Evolutionary conservation across 2,113 vertebrate genomes (phyloP).

Genomic region (Scomber colias): DNA sequence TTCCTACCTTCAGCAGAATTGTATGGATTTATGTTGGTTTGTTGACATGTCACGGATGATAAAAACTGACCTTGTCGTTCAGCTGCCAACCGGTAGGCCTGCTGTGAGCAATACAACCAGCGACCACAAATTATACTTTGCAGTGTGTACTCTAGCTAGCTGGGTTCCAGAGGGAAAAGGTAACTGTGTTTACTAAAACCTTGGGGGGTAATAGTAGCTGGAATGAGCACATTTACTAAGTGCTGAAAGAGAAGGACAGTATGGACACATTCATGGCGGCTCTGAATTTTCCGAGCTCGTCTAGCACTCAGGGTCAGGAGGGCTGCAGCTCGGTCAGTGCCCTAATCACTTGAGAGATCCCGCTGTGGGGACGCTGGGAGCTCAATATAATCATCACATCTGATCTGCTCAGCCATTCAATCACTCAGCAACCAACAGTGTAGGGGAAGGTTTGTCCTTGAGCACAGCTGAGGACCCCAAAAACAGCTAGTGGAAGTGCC

Average conservation of each 20-base stretch:
- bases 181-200: slow-evolving; percentile 56
- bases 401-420: slow-evolving; percentile 66
- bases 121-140: slow-evolving; percentile 63
- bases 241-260: slow-evolving; percentile 58
- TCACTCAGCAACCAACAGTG: slow-evolving; percentile 68
- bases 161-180: slow-evolving; percentile 52
- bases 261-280: slow-evolving; percentile 43
- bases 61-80: slow-evolving; percentile 36
- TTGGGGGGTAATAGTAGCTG: slow-evolving; percentile 9
- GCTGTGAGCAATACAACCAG: slow-evolving; percentile 41
- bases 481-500: slow-evolving; percentile 34
- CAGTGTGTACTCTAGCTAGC: slow-evolving; percentile 42
- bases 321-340: slow-evolving; percentile 53
- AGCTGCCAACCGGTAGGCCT: slow-evolving; percentile 7
- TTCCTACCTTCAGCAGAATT: slow-evolving; percentile 10
- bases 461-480: slow-evolving; percentile 69
- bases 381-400: slow-evolving; percentile 64
- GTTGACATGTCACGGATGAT: slow-evolving; percentile 43
- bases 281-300: slow-evolving; percentile 48
- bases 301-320: slow-evolving; percentile 62
- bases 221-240: slow-evolving; percentile 52
- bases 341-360: slow-evolving; percentile 73
- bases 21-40: slow-evolving; percentile 36
- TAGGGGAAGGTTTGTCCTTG: slow-evolving; percentile 57
- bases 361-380: slow-evolving; percentile 31